A percentile compares a stretch with the other conserved stretches of the same genome.
Evolutionary conservation across 2,113 vertebrate species (phyloP).

Genomic region (Plecturocebus donacophilus): DNA sequence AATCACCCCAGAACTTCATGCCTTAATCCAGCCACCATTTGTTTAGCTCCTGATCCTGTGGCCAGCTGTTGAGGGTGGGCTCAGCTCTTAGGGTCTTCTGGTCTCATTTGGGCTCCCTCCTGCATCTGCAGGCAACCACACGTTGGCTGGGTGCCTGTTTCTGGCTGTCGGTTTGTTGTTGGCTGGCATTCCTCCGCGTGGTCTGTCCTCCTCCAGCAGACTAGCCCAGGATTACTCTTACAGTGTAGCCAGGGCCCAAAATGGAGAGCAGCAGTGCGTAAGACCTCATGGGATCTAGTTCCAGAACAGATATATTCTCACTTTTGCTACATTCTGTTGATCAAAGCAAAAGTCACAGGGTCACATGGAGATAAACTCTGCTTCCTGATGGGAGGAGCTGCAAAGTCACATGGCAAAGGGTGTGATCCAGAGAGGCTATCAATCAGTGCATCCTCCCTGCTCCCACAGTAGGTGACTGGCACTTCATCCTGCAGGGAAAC

Average conservation of each 20-base stretch:
- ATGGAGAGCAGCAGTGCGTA: background rate
- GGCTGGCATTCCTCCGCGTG: background rate
- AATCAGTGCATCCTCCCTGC: rapidly evolving
- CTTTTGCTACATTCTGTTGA: background rate
- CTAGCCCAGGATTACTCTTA: background rate
- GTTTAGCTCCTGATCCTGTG: background rate
- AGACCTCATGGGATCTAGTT: background rate
- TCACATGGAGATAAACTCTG: background rate
- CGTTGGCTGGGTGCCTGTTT: background rate
- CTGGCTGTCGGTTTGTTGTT: background rate
- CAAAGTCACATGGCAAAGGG: background rate
- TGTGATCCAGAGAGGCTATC: background rate
- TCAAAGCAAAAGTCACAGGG: background rate
- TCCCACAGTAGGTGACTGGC: background rate
- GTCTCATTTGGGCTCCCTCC: background rate
- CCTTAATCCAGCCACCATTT: background rate
- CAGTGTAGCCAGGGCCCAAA: background rate
- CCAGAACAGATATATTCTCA: background rate
- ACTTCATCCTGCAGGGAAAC: background rate
- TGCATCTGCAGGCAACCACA: background rate
- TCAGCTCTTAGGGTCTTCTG: background rate
- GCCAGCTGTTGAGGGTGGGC: background rate
- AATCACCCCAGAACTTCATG: background rate
- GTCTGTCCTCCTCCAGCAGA: background rate
- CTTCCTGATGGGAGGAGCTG: background rate